Conservation (phyloP, 2,113 vertebrate species). For the Aegotheles bennettii region DNA sequence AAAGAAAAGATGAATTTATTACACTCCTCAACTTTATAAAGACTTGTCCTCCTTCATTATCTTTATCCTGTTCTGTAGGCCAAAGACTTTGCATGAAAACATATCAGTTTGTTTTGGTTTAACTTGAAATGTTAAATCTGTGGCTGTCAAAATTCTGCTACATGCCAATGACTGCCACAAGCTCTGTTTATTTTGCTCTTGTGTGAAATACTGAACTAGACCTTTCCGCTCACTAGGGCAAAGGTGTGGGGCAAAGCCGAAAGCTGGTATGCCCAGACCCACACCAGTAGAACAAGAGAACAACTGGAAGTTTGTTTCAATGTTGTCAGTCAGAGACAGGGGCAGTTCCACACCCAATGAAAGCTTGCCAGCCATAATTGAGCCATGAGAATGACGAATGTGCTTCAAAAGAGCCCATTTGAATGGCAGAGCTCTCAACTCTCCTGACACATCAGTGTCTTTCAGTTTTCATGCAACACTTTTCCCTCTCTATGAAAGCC, state of each 20-base stretch:
- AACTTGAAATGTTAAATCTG: not conserved
- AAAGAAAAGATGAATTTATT: not conserved
- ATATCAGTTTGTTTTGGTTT: not conserved
- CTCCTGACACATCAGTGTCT: not conserved
- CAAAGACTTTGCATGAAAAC: not conserved
- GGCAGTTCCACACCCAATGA: not conserved
- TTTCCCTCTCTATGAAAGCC: not conserved
- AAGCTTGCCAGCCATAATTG: not conserved
- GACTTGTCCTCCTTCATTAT: not conserved
- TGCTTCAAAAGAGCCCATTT: not conserved
- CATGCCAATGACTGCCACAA: not conserved
- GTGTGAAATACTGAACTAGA: not conserved
- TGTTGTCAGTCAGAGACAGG: not conserved
- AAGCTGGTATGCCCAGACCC: not conserved
- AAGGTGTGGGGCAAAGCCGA: not conserved
- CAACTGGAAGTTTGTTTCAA: not conserved
- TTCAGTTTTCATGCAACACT: not conserved
- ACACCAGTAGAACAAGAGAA: not conserved
- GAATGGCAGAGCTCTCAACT: not conserved
- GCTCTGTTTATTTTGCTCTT: not conserved
- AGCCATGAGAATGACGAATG: not conserved
- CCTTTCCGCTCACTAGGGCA: not conserved
- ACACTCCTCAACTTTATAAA: not conserved
- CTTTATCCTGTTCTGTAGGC: not conserved
- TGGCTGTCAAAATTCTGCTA: not conserved